Percentiles rank a stretch among this genome's conserved stretches.
phyloP scores from a whole-genome alignment of 2,888 invertebrate species.

The Linyphia triangularis region DNA sequence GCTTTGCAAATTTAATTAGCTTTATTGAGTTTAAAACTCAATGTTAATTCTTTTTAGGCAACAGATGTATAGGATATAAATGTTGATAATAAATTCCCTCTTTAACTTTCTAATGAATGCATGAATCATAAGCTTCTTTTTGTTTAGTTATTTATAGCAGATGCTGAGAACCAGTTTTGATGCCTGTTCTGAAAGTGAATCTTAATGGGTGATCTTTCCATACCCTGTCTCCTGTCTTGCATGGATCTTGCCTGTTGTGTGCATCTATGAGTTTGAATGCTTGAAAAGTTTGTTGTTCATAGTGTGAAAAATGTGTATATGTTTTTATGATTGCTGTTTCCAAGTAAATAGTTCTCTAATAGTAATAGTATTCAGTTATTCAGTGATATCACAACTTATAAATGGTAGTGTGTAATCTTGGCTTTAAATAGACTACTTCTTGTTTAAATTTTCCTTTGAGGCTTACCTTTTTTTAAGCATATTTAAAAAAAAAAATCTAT shows the following conservation, averaged over 20 bases:
- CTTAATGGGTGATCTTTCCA: conserved; percentile 30
- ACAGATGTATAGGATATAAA: not conserved
- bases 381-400: too few relatives aligned
- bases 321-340: not conserved
- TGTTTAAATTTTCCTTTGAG: too few relatives aligned
- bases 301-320: not conserved
- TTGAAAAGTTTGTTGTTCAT: conserved; percentile 44
- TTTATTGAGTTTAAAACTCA: too few relatives aligned
- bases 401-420: too few relatives aligned
- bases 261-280: conserved; percentile 53
- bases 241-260: conserved; percentile 58
- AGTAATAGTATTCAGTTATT: too few relatives aligned
- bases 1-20: too few relatives aligned
- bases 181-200: conserved; percentile 57
- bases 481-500: too few relatives aligned
- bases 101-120: conserved; percentile 10
- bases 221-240: conserved; percentile 31
- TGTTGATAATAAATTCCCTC: not conserved
- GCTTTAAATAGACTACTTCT: too few relatives aligned
- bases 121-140: conserved; percentile 31
- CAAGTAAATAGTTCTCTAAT: too few relatives aligned
- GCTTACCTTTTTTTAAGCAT: too few relatives aligned
- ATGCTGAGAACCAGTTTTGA: conserved; percentile 40
- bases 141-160: conserved; percentile 63
- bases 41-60: too few relatives aligned